Percentiles rank a stretch among this genome's conserved stretches.
Conservation (phyloP, 2,888 invertebrate species). For the Trilocha varians region DNA sequence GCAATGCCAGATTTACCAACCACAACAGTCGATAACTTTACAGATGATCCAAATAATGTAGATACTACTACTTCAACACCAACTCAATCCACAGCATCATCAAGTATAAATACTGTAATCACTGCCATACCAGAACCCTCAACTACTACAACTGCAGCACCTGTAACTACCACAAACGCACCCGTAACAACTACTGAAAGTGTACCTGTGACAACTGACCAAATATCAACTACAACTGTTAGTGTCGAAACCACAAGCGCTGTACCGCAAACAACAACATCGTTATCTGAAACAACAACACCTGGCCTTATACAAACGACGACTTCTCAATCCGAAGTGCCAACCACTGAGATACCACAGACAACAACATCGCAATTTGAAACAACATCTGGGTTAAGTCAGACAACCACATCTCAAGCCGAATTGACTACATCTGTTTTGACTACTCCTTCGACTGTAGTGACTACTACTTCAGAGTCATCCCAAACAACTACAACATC, state of each 20-base stretch:
- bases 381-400: too few species aligned
- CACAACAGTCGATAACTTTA: neutral
- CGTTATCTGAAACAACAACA: neutral
- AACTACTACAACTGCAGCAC: slow-evolving; percentile 1
- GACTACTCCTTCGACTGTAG: neutral
- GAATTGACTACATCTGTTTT: slow-evolving; percentile 1
- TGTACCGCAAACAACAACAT: neutral
- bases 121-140: slow-evolving; percentile 3
- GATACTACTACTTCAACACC: slow-evolving; percentile 1
- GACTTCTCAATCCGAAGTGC: too few species aligned
- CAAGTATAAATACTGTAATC: neutral
- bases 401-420: slow-evolving; percentile 1
- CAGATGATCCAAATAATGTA: slow-evolving; percentile 1
- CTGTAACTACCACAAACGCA: slow-evolving; percentile 4
- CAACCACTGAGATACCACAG: neutral
- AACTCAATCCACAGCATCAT: slow-evolving; percentile 1
- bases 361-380: neutral
- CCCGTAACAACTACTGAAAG: neutral
- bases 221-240: neutral
- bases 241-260: neutral
- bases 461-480: slow-evolving; percentile 1
- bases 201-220: neutral
- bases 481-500: neutral
- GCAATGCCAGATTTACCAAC: slow-evolving; percentile 1
- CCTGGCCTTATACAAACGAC: too few species aligned